Evolutionary conservation across 2,113 vertebrate species (phyloP), one percentile per base, ranked within the genome.

Genomic region (Pao palembangensis): DNA sequence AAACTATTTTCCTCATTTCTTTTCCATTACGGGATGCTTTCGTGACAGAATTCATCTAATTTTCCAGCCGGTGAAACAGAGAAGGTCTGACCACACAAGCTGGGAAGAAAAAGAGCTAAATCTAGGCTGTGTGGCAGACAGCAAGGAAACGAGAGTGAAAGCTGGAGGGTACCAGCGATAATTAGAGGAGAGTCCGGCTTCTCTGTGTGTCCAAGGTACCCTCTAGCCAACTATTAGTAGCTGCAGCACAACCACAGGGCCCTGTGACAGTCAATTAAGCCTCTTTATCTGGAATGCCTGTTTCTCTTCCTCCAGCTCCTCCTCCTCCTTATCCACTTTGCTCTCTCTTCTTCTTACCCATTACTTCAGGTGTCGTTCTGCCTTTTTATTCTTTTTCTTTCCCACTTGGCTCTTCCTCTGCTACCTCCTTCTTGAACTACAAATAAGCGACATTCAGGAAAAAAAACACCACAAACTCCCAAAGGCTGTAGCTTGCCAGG

Each of bases 221-320:
- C 80, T 83, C 74, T 64, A 80, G 85, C 76, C 56, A 78, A 63
- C 80, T 80, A 83, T 87, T 83, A 84, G 80, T 31, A 71, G 76
- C 79, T 61, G 67, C 63, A 75, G 72, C 55, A 78, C 75, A 67
- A 71, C 82, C 78, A 62, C 78, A 61, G 69, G 78, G 78, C 67
- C 71, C 65, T 66, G 79, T 83, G 76, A 83, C 80, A 87, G 80
- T 85, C 82, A 83, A 87, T 85, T 85, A 87, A 85, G 82, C 67
- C 72, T 82, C 80, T 87, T 83, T 83, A 83, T 83, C 76, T 78
- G 62, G 57, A 67, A 72, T 69, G 71, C 76, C 76, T 62, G 62
- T 38, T 47, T 74, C 69, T 72, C 61, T 54, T 67, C 66, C 51
- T 61, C 52, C 61, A 71, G 51, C 1, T 64, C 53, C 44, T 67